A percentile compares a stretch with the other conserved stretches of the same genome.
Conservation (phyloP, 2,888 invertebrate species). For the Eurytoma adleriae region DNA sequence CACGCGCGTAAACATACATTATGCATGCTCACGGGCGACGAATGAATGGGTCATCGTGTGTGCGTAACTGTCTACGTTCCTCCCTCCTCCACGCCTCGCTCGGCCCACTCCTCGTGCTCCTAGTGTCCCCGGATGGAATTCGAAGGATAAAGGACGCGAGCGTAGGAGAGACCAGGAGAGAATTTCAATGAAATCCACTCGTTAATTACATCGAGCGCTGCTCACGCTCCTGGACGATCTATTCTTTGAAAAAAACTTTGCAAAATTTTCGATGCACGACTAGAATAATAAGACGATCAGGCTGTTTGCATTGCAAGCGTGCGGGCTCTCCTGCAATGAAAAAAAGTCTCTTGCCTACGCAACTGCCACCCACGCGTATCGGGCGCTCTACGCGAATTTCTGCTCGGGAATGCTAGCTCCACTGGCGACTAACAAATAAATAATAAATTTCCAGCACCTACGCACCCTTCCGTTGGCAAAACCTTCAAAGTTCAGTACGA, state of each 20-base stretch:
- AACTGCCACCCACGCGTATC: neutral
- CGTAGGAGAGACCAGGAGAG: neutral
- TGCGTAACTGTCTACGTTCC: neutral
- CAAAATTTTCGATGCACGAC: neutral
- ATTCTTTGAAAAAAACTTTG: too few species aligned
- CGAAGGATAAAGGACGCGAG: conserved; percentile 36
- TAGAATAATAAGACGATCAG: neutral
- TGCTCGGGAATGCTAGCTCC: neutral
- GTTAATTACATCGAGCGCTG: neutral
- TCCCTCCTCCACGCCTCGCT: neutral
- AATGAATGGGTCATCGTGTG: conserved; percentile 21
- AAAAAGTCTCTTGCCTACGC: neutral
- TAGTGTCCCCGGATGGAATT: conserved; percentile 44
- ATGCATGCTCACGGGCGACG: conserved; percentile 22
- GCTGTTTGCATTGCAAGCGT: neutral
- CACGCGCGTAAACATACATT: neutral
- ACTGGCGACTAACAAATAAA: too few species aligned
- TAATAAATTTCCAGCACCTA: too few species aligned
- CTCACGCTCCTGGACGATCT: too few species aligned
- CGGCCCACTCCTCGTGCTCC: too few species aligned
- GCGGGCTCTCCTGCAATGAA: too few species aligned
- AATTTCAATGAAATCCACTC: conserved; percentile 23
- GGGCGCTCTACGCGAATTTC: neutral
- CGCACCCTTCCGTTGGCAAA: neutral
- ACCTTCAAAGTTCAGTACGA: conserved; percentile 6